Conservation (phyloP, 1,140 invertebrate species). For the Zaprionus tsacasi region DNA sequence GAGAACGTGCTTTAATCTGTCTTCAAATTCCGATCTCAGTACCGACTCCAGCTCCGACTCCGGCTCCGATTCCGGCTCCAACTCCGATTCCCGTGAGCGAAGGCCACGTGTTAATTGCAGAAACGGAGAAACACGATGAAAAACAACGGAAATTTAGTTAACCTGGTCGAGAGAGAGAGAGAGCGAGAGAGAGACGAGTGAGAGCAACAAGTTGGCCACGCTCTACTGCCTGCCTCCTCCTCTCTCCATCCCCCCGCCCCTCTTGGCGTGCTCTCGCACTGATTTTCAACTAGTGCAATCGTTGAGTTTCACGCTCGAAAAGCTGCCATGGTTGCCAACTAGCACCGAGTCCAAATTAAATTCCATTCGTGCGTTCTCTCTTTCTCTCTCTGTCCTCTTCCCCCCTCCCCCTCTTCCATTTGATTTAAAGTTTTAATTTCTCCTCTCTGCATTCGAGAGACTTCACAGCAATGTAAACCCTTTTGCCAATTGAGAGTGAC, state of each 20-base stretch:
- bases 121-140: constrained; percentile 3
- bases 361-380: constrained; percentile 49
- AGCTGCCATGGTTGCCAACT: constrained; percentile 29
- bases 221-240: constrained; percentile 1
- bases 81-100: neutral
- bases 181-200: neutral
- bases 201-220: constrained; percentile 26
- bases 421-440: constrained; percentile 41
- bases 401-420: constrained; percentile 4
- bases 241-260: neutral
- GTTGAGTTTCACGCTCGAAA: constrained; percentile 72
- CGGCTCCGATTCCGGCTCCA: neutral
- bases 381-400: neutral
- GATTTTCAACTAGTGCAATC: constrained; percentile 65
- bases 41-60: neutral
- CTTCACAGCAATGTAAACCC: constrained; percentile 7
- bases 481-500: neutral
- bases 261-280: constrained; percentile 35
- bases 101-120: constrained; percentile 43
- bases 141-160: constrained; percentile 25
- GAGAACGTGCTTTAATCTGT: constrained; percentile 40
- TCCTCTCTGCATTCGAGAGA: constrained; percentile 17
- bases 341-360: constrained; percentile 54
- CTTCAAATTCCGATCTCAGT: constrained; percentile 1
- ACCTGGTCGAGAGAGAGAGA: constrained; percentile 10